Base-by-base conservation (phyloP, 2,888 invertebrate genomes). In the Meliscaeva auricollis region DNA sequence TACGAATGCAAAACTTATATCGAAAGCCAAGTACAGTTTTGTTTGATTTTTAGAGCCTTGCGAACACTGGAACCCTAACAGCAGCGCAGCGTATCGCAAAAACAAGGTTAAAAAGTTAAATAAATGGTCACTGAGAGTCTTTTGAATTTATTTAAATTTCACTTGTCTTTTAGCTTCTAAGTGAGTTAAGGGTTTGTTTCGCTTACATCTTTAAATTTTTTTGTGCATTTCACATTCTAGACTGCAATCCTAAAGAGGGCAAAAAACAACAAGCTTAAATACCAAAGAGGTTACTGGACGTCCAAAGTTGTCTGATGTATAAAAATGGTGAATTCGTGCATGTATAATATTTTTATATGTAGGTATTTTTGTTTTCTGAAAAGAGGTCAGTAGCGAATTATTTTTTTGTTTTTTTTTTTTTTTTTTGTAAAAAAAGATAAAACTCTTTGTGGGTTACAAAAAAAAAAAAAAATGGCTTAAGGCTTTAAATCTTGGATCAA, bases 131-230 rank as follows among this genome's bases (percentile, higher is more conserved):
- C 35, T 52, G 26, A 48, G 11, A 56, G 64, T 70, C 46, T 17
- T 48, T 48, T 35, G 75, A 54, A 35, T 81, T 81, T 75, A 81
- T 81, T 81, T 56, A 81, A 81, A 81, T 75, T 80, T 75, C 64
- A 64, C 13, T 54, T 41, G 26, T 26, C 44, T 38, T 48, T 17
- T 9, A 11, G 17, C 54, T 64, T 56, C 56, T 70, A 56, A 20
- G 15, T 64, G 66, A 38, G 60, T 69, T 52, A 69, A 62, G 69
- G 48, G 68, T 68, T 30, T 68, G 46, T 44, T 26, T 15, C 15
- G 22, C 38, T n/a, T 60, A 48, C 35, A 17, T 35, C 26, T 35
- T 3, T n/a, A n/a, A n/a, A n/a, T n/a, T n/a, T n/a, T 3, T 1
- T 22, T 58, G 30, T 72, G 64, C 54, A 44, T 77, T 52, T 77